A percentile compares a stretch with the other conserved stretches of the same genome.
phyloP scores from a whole-genome alignment of 2,888 invertebrate genomes.

The Tiliacea citrago region DNA sequence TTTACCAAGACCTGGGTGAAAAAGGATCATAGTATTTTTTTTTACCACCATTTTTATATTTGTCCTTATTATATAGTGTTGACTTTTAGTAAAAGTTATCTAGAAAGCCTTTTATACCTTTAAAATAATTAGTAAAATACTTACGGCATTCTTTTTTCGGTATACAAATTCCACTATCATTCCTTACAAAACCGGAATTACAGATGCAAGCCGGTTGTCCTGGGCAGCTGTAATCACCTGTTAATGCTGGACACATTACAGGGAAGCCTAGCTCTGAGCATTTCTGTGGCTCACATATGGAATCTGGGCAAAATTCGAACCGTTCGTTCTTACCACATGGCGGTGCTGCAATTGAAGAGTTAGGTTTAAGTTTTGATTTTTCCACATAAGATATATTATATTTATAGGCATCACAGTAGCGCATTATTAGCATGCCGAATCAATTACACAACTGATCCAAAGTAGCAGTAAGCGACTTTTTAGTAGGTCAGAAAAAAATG shows the following conservation, averaged over 20 bases:
- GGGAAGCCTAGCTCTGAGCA: conserved; percentile 13
- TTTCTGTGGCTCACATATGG: conserved; percentile 37
- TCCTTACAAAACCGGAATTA: conserved; percentile 31
- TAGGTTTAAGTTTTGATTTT: neutral
- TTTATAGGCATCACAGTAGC: neutral
- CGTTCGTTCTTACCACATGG: conserved; percentile 52
- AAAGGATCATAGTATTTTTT: neutral
- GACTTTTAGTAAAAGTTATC: neutral
- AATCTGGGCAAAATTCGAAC: conserved; percentile 56
- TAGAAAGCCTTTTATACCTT: neutral
- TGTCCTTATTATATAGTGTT: neutral
- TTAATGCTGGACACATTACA: conserved; percentile 33
- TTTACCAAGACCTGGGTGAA: neutral
- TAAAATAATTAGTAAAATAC: conserved; percentile 25
- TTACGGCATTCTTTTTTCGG: conserved; percentile 63
- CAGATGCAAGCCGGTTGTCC: conserved; percentile 44
- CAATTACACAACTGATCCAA: neutral
- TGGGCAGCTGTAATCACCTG: neutral
- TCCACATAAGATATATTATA: too few relatives aligned
- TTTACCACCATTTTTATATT: neutral
- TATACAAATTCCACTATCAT: conserved; percentile 61
- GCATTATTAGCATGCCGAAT: neutral
- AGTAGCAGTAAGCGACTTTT: neutral
- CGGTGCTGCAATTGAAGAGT: conserved; percentile 35
- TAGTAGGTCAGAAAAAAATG: neutral